Percentiles rank a stretch among this genome's conserved stretches.
These are phyloP conservation scores for Rhombomys opimus DNA, from an alignment of 2,113 vertebrate genomes.

Conservation along the genomic window DNA sequence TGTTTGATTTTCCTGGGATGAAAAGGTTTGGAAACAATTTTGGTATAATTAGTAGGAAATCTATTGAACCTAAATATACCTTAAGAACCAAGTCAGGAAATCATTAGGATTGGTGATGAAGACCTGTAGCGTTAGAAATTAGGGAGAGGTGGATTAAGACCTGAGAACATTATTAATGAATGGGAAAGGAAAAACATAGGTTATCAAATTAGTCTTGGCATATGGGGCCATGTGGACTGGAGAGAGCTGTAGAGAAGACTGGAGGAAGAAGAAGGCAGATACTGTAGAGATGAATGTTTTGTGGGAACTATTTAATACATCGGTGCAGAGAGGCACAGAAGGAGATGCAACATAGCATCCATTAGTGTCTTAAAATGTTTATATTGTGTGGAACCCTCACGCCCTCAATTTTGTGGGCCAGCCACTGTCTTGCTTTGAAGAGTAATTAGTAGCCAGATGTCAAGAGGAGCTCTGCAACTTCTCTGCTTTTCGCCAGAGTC, in stretches of 20 bases:
- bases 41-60: neutral
- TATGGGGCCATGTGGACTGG: neutral
- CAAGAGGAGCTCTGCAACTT: slow-evolving; percentile 23
- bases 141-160: neutral
- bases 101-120: neutral
- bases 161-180: neutral
- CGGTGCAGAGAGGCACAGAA: neutral
- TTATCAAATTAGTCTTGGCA: neutral
- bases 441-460: slow-evolving; percentile 6
- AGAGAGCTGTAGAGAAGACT: neutral
- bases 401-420: neutral
- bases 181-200: neutral
- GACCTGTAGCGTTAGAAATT: neutral
- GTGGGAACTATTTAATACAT: neutral
- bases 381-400: neutral
- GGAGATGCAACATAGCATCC: neutral
- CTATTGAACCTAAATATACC: neutral
- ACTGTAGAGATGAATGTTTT: neutral
- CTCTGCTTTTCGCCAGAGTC: neutral
- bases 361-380: neutral
- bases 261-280: neutral
- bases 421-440: neutral
- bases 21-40: slow-evolving; percentile 15
- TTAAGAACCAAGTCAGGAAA: neutral
- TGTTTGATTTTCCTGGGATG: neutral